phyloP scores from a whole-genome alignment of 2,888 invertebrate genomes.

The Monoplex corrugatus region DNA sequence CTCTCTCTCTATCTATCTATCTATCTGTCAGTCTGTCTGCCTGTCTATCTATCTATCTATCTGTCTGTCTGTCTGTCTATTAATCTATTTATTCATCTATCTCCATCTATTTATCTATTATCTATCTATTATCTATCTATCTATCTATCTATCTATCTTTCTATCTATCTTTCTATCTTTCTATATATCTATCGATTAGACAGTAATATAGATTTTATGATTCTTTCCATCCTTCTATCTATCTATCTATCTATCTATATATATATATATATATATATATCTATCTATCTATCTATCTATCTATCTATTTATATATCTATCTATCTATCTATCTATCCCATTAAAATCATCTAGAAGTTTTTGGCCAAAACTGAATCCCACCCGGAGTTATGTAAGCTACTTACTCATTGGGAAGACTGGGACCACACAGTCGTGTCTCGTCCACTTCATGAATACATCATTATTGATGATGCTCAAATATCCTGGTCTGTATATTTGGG shows the following conservation, averaged over 20 bases:
- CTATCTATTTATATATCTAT: background rate
- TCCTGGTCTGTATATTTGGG: too few relatives aligned
- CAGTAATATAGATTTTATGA: background rate
- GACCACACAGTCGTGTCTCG: too few relatives aligned
- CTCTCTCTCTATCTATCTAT: too few relatives aligned
- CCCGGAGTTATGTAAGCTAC: too few relatives aligned
- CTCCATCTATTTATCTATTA: too few relatives aligned
- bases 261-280: background rate
- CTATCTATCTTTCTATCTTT: background rate
- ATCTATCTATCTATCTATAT: background rate
- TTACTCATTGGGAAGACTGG: too few relatives aligned
- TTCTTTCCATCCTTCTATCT: background rate
- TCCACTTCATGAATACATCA: too few relatives aligned
- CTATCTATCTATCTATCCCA: background rate
- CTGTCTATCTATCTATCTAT: background rate
- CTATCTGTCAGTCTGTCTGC: background rate
- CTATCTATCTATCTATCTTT: background rate
- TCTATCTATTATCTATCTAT: too few relatives aligned
- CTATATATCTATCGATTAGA: background rate
- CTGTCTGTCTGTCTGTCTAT: background rate
- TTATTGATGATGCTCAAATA: too few relatives aligned
- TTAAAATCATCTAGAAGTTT: too few relatives aligned
- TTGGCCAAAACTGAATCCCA: too few relatives aligned
- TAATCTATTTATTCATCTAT: background rate
- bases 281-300: background rate